phyloP scores from a whole-genome alignment of 1,140 invertebrate species.

The Lasaia peninsularis region DNA sequence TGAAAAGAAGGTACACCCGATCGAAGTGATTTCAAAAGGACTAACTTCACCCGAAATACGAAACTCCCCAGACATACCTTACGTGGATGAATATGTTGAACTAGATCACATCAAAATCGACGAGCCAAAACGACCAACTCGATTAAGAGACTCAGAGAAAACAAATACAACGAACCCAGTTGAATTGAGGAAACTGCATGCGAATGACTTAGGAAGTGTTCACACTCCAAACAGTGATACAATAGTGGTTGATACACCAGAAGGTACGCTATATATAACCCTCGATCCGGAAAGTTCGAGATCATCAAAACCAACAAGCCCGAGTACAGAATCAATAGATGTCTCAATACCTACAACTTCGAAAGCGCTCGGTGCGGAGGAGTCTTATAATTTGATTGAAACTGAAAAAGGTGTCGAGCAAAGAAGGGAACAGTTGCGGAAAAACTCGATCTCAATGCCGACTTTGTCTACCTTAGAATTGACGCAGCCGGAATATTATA shows the following conservation, averaged over 20 bases:
- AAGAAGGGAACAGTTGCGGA: slow-evolving; percentile 49
- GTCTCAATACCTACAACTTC: slow-evolving; percentile 46
- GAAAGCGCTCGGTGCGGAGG: slow-evolving; percentile 44
- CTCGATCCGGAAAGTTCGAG: slow-evolving; percentile 48
- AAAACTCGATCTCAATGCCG: slow-evolving; percentile 74
- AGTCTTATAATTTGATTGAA: slow-evolving; percentile 45
- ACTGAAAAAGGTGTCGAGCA: slow-evolving; percentile 45
- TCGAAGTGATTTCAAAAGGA: slow-evolving; percentile 46
- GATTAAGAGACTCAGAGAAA: slow-evolving; percentile 36
- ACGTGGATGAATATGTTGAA: slow-evolving; percentile 50
- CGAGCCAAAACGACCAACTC: slow-evolving; percentile 40
- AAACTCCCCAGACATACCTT: slow-evolving; percentile 46
- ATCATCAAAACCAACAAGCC: slow-evolving; percentile 28
- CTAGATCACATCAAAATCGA: slow-evolving; percentile 39
- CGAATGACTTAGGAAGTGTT: slow-evolving; percentile 47
- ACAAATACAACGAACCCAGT: slow-evolving; percentile 21
- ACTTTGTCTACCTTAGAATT: slow-evolving; percentile 62
- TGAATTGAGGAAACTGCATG: slow-evolving; percentile 44
- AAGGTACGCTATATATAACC: slow-evolving; percentile 66
- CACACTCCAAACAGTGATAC: slow-evolving; percentile 60
- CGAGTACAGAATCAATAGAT: slow-evolving; percentile 50
- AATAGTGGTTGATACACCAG: slow-evolving; percentile 66
- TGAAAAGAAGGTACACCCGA: slow-evolving; percentile 23
- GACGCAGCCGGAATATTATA: slow-evolving; percentile 54
- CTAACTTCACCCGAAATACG: slow-evolving; percentile 59